Evolutionary conservation across 2,888 invertebrate genomes (phyloP), one percentile per base, ranked within the genome.

Genomic region (Trimorus sp.): DNA sequence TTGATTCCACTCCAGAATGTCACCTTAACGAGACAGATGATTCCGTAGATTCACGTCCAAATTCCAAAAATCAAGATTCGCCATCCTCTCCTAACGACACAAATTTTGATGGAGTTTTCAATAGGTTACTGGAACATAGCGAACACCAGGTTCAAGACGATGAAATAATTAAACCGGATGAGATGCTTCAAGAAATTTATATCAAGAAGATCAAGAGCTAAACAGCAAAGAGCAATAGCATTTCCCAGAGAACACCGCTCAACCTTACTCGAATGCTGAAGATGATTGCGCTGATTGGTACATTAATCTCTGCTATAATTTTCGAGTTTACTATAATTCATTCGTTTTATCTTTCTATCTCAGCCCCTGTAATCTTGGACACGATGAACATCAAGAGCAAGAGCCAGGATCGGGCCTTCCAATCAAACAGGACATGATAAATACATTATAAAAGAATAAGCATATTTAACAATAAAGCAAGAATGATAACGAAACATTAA

Each of bases 371-470:
- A 48, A 7, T 7, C 48, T 48, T 48, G 48, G 9, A 48, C 5
- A 48, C 48, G 48, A 48, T 48, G 48, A 9, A 48, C 5, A 48
- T 48, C 48, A 48, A 9, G 48, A 48, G 48, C 48, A 48, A 48
- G 48, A 48, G 48, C 9, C 48, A 48, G 48, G 9, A 48, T 48
- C 48, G 48, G 48, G 12, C 12, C 7, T 12, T 12, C 12, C 9
- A 12, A 12, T 48, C 12, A 48, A 9, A 12, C 0, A 1, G 48
- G 6, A 48, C 1, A 48, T 12, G 14, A n/a, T 48, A 14, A 48
- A 48, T 48, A 48, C 1, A 48, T 48, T 12, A 48, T 48, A 48
- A 48, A 5, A 3, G 2, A 48, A 48, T 12, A 48, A 48, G 6
- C 45, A 45, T n/a, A n/a, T n/a, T n/a, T n/a, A n/a, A n/a, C n/a